Evolutionary conservation across 1,140 invertebrate genomes (phyloP), one percentile per base, ranked within the genome.

Genomic region (Drosophila ficusphila): DNA sequence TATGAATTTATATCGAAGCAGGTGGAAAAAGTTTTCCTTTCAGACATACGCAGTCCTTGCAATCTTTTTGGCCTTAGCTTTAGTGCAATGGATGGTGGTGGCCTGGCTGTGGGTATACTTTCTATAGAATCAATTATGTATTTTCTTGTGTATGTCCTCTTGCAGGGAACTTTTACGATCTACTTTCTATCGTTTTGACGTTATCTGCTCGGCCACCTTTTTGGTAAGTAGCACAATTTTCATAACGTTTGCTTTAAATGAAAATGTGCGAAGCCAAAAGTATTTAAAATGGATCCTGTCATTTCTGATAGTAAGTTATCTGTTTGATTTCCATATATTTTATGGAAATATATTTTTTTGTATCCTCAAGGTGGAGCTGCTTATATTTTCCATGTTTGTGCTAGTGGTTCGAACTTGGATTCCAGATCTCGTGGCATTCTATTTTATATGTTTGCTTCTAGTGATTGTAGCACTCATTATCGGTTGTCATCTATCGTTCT

Each of bases 351-450:
- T 16, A 12, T n/a, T n/a, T n/a, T n/a, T n/a, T n/a, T n/a, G n/a
- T 12, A 12, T n/a, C 2, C 7, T 9, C 8, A 29, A 86, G 76
- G 76, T 86, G 16, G 60, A 86, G n/a, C 34, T 79, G 18, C 58
- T 68, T 29, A 51, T 60, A 2, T 4, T 76, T 21, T 41, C 70
- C 0, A n/a, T 76, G 8, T 72, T 53, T 2, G 6, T 39, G 7
- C 42, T 83, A 2, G 29, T 44, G 4, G 25, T 53, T 4, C 21
- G 25, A 8, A 33, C 34, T 9, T 44, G 46, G 33, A 3, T 44
- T 29, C 9, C 18, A 1, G 51, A 85, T 3, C 1, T 79, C 7
- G 0, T 76, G 0, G 5, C 38, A 6, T 76, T 19, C 4, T 83
- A 39, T 8, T 1, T 23, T 0, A 12, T 72, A 1, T 75, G 64